Base-by-base conservation (phyloP, 35 echinoderm and acorn worm species). In the Holothuria glaberrima region DNA sequence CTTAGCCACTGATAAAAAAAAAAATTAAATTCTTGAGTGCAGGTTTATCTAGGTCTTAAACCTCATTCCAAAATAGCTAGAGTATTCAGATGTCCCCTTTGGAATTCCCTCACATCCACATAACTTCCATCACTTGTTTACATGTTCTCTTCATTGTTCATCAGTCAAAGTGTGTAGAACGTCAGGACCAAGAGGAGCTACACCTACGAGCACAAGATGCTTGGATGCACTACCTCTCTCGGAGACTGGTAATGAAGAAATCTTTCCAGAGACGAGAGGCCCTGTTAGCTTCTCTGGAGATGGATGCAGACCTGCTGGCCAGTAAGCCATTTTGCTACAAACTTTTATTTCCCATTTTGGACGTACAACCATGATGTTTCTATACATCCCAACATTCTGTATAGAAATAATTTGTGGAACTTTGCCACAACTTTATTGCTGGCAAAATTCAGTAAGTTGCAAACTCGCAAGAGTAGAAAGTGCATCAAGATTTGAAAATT, bases 241-340 rank as follows among this genome's bases (percentile, higher is more conserved):
- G 94, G 27, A 76, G 97, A 60, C 61, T 89, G 64, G 78, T 91
- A 33, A 86, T 86, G 26, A 88, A 93, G 25, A 94, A 94, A 60
- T 90, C 64, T 56, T 92, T 92, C 72, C 96, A 98, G 58, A 92
- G 88, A 80, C 90, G 96, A 84, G 93, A 95, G 29, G 96, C 96
- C 60, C 89, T 98, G 4, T 75, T 98, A 30, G 96, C 96, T 5
- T 24, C 93, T 16, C 80, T 98, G 38, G 91, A 98, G 75, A 94
- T 93, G n/a, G 96, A 98, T 91, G 93, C 93, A 26, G 91, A 95
- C 46, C 68, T 98, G 26, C 68, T 98, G 14, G 86, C 81, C 13
- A 93, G 96, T 98, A 90, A 92, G 93, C 7, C 36, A 41, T 41
- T 41, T 41, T 41, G 2, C 36, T 41, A 41, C 36, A 41, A 41